Conservation (phyloP, 1,140 invertebrate genomes). For the Trichonephila clavipes region DNA sequence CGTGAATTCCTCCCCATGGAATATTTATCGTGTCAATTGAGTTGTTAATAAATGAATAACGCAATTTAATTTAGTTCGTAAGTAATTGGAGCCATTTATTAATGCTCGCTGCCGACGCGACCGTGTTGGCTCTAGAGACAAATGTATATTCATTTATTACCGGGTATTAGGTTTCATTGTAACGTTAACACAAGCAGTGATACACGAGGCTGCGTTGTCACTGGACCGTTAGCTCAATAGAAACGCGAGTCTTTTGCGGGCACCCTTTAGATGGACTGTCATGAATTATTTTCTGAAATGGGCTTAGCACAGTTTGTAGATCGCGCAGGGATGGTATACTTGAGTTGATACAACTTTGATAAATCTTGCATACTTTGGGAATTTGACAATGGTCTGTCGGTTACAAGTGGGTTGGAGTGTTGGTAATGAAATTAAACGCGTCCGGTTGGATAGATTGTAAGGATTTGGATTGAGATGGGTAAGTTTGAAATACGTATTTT, state of each 20-base stretch:
- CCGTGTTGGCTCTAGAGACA: neutral
- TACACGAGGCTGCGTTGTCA: neutral
- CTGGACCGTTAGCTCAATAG: neutral
- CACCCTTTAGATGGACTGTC: neutral
- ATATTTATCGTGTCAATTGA: conserved; percentile 20
- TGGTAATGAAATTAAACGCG: neutral
- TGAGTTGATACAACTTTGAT: neutral
- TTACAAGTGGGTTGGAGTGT: neutral
- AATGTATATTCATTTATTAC: neutral
- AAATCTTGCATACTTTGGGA: neutral
- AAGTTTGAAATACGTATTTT: no score
- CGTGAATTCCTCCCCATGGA: neutral
- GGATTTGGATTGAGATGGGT: neutral
- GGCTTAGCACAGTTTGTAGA: neutral
- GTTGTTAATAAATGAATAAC: conserved; percentile 16
- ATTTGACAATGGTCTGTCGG: neutral
- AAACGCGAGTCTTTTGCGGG: neutral
- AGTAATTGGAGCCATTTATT: conserved; percentile 15
- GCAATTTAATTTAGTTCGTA: neutral
- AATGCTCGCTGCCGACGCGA: neutral
- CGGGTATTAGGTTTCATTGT: conserved; percentile 17
- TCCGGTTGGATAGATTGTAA: neutral
- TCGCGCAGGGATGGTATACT: neutral
- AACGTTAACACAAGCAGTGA: neutral
- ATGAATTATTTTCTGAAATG: neutral